A percentile compares a stretch with the other conserved stretches of the same genome.
These are phyloP conservation scores for Drosophila elegans DNA, from an alignment of 1,140 invertebrate genomes.

Conservation along the genomic window DNA sequence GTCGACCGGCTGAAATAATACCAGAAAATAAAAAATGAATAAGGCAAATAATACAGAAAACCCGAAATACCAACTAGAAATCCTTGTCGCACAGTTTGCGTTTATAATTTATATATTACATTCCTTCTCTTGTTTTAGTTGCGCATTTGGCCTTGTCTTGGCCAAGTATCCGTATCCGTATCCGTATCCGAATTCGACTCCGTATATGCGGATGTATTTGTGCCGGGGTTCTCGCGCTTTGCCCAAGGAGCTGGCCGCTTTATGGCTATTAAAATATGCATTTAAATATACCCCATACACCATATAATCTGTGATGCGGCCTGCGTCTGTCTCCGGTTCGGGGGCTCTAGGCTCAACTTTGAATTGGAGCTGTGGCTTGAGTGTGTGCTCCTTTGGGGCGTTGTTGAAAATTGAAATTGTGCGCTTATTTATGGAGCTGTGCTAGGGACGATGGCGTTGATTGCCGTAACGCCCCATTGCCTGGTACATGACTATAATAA, in stretches of 20 bases:
- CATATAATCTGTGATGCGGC: conserved; percentile 39
- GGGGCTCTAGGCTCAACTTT: neutral
- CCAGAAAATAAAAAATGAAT: conserved; percentile 1
- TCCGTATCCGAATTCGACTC: neutral
- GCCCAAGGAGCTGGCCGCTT: conserved; percentile 56
- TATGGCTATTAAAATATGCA: conserved; percentile 81
- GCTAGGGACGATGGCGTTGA: conserved; percentile 68
- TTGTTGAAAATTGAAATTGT: conserved; percentile 77
- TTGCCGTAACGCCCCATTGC: conserved; percentile 80
- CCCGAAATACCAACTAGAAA: conserved; percentile 36
- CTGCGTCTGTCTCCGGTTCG: conserved; percentile 27
- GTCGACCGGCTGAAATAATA: conserved; percentile 38
- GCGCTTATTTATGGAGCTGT: conserved; percentile 70
- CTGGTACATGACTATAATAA: conserved; percentile 80
- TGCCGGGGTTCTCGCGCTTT: conserved; percentile 32
- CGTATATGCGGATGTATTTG: conserved; percentile 28
- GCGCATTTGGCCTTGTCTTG: conserved; percentile 69
- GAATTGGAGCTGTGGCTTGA: neutral
- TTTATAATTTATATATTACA: conserved; percentile 82
- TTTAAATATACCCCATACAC: conserved; percentile 62
- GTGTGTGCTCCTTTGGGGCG: conserved; percentile 32
- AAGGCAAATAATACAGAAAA: conserved; percentile 18
- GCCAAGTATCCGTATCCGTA: conserved; percentile 24
- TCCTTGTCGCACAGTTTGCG: conserved; percentile 80
- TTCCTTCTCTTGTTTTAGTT: conserved; percentile 68